Conservation (phyloP, 2,113 vertebrate species). For the Colius striatus region DNA sequence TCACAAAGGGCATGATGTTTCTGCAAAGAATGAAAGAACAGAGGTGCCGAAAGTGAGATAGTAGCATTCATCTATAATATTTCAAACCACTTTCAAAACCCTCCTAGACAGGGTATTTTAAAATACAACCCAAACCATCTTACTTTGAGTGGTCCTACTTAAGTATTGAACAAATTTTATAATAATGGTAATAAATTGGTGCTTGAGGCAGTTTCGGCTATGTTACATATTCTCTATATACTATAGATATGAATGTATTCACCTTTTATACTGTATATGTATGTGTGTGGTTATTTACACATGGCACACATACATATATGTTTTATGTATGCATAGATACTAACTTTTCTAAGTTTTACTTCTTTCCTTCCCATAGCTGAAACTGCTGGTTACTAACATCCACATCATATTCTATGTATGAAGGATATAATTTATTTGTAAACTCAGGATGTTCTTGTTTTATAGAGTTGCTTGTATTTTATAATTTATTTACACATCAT, state of each 20-base stretch:
- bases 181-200: constrained; percentile 76
- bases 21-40: background rate
- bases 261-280: constrained; percentile 18
- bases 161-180: constrained; percentile 68
- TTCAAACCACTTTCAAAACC: background rate
- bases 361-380: constrained; percentile 55
- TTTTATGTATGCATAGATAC: constrained; percentile 40
- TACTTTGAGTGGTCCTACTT: constrained; percentile 81
- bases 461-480: constrained; percentile 77
- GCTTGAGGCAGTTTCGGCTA: constrained; percentile 81
- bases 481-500: constrained; percentile 80
- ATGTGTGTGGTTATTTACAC: constrained; percentile 18
- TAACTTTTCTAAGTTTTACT: constrained; percentile 71
- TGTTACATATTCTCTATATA: constrained; percentile 72
- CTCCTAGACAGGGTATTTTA: background rate
- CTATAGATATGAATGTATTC: constrained; percentile 29
- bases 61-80: background rate
- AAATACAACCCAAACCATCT: background rate
- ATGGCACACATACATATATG: constrained; percentile 41
- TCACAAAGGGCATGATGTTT: background rate
- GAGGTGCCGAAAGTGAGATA: background rate
- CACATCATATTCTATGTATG: constrained; percentile 68
- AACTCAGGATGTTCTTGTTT: constrained; percentile 78
- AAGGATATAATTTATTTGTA: constrained; percentile 84
- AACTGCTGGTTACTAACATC: constrained; percentile 70